Conservation (phyloP, 1,140 invertebrate genomes). For the Cotesia vestalis region DNA sequence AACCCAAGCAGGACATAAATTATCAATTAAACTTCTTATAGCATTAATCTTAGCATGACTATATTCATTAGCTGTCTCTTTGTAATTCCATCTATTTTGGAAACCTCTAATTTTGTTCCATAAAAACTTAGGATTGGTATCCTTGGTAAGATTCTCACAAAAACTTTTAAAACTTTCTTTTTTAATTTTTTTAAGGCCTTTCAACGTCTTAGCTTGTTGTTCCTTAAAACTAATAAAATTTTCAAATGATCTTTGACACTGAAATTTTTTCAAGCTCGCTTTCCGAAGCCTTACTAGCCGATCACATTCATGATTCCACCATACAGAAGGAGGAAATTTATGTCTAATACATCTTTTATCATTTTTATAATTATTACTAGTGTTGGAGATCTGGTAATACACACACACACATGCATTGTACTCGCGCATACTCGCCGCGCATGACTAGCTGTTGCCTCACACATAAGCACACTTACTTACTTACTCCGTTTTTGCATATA, state of each 20-base stretch:
- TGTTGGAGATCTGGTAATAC: too few species aligned
- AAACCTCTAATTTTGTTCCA: conserved; percentile 21
- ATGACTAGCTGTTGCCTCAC: too few species aligned
- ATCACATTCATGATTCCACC: conserved; percentile 31
- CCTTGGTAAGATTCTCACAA: conserved; percentile 11
- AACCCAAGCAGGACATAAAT: conserved; percentile 23
- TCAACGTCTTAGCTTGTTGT: not conserved
- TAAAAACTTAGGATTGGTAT: conserved; percentile 17
- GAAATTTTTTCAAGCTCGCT: not conserved
- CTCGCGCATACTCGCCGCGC: too few species aligned
- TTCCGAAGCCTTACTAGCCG: not conserved
- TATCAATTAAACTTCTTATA: conserved; percentile 14
- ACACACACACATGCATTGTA: too few species aligned
- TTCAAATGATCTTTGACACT: not conserved
- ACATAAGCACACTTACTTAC: too few species aligned
- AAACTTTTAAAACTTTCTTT: conserved; percentile 14
- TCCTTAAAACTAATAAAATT: conserved; percentile 12
- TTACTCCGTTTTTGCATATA: too few species aligned
- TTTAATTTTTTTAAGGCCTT: conserved; percentile 14
- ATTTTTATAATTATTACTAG: not conserved
- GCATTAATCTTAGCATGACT: conserved; percentile 5
- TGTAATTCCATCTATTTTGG: conserved; percentile 27
- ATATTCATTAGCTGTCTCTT: conserved; percentile 20
- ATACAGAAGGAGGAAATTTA: not conserved
- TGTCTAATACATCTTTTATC: not conserved